Conservation (phyloP, 2,113 vertebrate species). For the Sula dactylatra region DNA sequence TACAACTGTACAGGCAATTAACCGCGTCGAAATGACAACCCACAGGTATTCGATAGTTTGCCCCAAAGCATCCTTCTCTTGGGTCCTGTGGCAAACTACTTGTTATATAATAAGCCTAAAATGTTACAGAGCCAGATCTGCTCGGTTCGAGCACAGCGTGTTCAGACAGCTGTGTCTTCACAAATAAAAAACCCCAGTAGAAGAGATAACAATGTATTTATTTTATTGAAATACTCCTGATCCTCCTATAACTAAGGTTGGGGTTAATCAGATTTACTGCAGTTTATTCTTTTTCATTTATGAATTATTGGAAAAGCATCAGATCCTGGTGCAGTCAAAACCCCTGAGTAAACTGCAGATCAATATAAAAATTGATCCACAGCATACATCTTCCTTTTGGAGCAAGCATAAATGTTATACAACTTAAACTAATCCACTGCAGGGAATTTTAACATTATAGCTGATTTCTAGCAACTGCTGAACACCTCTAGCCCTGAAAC, state of each 20-base stretch:
- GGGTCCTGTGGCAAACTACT: neutral
- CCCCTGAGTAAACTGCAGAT: neutral
- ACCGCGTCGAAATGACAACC: neutral
- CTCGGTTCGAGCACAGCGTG: neutral
- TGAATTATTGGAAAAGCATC: conserved; percentile 8
- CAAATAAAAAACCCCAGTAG: neutral
- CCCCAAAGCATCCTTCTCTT: neutral
- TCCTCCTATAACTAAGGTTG: neutral
- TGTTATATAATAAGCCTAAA: neutral
- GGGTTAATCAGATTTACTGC: neutral
- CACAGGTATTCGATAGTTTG: neutral
- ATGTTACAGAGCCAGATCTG: neutral
- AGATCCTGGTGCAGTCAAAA: neutral
- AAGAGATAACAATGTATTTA: neutral
- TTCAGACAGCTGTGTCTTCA: neutral
- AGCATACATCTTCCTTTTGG: neutral
- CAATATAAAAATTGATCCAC: neutral
- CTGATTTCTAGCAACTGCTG: neutral
- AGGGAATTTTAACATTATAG: neutral
- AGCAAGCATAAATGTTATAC: neutral
- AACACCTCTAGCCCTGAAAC: neutral
- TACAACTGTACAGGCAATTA: neutral
- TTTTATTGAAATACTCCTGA: neutral
- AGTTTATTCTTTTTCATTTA: neutral
- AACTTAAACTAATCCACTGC: neutral